Evolutionary conservation across 64 coral and sea anemone species (phyloP).

Genomic region (Stylophora pistillata): DNA sequence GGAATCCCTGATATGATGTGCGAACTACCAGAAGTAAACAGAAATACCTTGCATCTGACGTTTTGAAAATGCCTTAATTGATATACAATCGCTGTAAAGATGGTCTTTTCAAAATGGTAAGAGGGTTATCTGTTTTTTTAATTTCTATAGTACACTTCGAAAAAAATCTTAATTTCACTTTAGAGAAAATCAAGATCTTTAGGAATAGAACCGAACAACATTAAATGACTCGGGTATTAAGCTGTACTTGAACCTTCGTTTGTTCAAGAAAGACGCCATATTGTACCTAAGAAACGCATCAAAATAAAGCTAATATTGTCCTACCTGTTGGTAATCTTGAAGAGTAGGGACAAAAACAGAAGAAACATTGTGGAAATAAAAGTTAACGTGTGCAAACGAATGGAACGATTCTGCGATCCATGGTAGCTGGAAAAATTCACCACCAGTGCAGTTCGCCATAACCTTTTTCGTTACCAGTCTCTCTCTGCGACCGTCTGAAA

Average conservation of each 20-base stretch:
- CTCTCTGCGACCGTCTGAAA: background rate
- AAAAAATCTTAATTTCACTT: no score
- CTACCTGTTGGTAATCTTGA: conserved; percentile 39
- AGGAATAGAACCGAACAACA: background rate
- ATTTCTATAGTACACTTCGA: no score
- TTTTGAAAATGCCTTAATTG: background rate
- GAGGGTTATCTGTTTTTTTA: no score
- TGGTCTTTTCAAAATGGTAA: no score
- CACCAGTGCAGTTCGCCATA: conserved; percentile 10
- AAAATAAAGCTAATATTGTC: background rate
- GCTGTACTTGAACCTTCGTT: background rate
- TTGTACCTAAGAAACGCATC: no score
- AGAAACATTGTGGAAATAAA: conserved; percentile 9
- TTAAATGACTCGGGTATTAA: no score
- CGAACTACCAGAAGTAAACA: no score
- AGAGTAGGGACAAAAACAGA: conserved; percentile 17
- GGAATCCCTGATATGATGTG: no score
- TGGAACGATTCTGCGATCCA: conserved; percentile 18
- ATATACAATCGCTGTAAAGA: background rate
- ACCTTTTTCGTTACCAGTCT: background rate
- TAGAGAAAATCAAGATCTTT: no score
- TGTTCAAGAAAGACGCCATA: background rate
- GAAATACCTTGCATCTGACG: no score
- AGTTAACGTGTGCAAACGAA: conserved; percentile 5
- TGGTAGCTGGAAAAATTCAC: background rate